Base-by-base conservation (phyloP, 2,888 invertebrate genomes). In the Folsomia candida region DNA sequence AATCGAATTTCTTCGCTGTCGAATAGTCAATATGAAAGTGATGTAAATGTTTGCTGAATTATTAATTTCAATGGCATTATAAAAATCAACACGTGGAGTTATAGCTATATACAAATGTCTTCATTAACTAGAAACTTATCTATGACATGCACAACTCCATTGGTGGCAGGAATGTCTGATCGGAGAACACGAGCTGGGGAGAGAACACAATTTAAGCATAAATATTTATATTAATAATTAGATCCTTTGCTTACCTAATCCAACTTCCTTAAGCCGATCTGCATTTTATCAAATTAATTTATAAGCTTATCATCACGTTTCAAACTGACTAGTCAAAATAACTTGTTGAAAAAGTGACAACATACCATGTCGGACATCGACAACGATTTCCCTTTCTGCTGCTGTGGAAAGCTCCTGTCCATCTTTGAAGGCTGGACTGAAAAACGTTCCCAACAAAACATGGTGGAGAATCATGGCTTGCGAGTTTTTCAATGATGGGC, bases 81-180 rank as follows among this genome's bases (percentile, higher is more conserved):
- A n/a, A n/a, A n/a, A n/a, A n/a, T n/a, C n/a, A n/a, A n/a, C n/a
- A n/a, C n/a, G n/a, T n/a, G n/a, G n/a, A n/a, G n/a, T n/a, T n/a
- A n/a, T n/a, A 37, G 26, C 47, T 25, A 58, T 76, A 57, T 77
- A 71, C 80, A 80, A 69, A 80, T 74, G 59, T 80, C 80, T 66
- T 79, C 77, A 60, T 78, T 76, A 6, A 74, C 74, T n/a, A 80
- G 69, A 61, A 79, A 79, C 22, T 78, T 76, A 59, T 80, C 80
- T 24, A 80, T 74, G 20, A 77, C 80, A 72, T 80, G 80, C 26
- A 80, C 80, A 18, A 80, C 80, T 64, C 80, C 80, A 51, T 80
- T 80, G 4, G 75, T 78, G 22, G 79, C 80, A 59, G 79, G 78
- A 54, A 80, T 76, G 67, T 80, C 80, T 20, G 80, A 77, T 3